Evolutionary conservation across 2,797 vertebrate species (phyloP), one percentile per base, ranked within the genome.

Genomic region (Oreochromis grahami): DNA sequence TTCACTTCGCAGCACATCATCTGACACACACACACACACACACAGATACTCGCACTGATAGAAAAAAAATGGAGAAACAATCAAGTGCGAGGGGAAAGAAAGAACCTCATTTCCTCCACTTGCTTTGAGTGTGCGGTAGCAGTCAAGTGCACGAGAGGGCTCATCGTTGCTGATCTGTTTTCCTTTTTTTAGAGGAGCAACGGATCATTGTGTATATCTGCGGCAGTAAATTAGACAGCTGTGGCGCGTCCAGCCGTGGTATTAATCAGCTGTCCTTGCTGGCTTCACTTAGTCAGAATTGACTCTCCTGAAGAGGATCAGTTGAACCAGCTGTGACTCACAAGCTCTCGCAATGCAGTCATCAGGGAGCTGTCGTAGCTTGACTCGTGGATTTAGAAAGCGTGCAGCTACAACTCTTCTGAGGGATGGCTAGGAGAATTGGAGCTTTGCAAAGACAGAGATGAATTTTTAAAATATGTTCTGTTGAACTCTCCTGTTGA

Each of bases 311-410:
- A 74, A 76, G 80, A 80, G 83, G 89, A 89, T 90, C 86, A 88
- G 83, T 90, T 58, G 88, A 91, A 82, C 88, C 89, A 88, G 91
- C 93, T 53, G 84, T 84, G 91, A 92, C 83, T 90, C 87, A 81
- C 48, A 38, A 41, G 79, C 88, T 83, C 86, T 86, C 72, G 45
- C 84, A 17, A 81, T 78, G 83, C 83, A 81, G 88, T 41, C 90
- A 90, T 90, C 68, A 81, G 78, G 78, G 43, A 53, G 88, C 7
- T 15, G 51, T 34, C 24, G 26, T 43, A 19, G 83, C 83, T 84
- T 78, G 87, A 88, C 90, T 91, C 32, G 76, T 52, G 83, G 89
- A 83, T 84, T 87, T 87, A 83, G 70, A 56, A 84, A n/a, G 34
- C 50, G 63, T 50, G 70, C 70, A 74, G 43, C 26, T 50, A 74